A percentile compares a stretch with the other conserved stretches of the same genome.
phyloP scores from a whole-genome alignment of 2,113 vertebrate species.

The Solea senegalensis region DNA sequence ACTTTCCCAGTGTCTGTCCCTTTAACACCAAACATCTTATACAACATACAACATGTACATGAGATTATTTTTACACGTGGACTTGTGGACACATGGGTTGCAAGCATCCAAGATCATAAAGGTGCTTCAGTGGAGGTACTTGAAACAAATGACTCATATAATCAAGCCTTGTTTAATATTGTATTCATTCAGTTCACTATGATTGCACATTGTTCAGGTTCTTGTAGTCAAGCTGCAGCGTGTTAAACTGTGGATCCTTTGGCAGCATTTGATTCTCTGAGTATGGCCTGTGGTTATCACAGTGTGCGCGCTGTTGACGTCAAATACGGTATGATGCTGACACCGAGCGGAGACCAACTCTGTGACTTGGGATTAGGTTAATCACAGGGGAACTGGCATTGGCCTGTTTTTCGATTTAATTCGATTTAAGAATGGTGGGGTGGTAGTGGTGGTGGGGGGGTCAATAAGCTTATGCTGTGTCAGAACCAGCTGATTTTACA shows the following conservation, averaged over 20 bases:
- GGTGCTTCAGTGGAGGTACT: too few relatives aligned
- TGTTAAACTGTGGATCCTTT: background rate
- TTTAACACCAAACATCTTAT: slow-evolving; percentile 1
- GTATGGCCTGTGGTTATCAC: slow-evolving; percentile 28
- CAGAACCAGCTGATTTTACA: background rate
- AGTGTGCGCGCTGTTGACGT: slow-evolving; percentile 42
- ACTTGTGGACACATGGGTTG: too few relatives aligned
- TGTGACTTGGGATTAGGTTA: slow-evolving; percentile 59
- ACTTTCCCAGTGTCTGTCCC: slow-evolving; percentile 14
- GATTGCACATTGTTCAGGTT: too few relatives aligned
- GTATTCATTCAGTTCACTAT: too few relatives aligned
- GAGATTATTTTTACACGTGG: too few relatives aligned
- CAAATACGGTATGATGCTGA: slow-evolving; percentile 33
- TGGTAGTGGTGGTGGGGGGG: background rate
- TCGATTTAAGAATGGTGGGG: slow-evolving; percentile 20
- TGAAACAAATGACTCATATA: too few relatives aligned
- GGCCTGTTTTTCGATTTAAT: slow-evolving; percentile 62
- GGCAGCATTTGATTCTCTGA: background rate
- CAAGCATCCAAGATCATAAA: too few relatives aligned
- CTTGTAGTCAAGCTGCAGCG: background rate
- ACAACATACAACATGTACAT: too few relatives aligned
- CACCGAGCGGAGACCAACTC: slow-evolving; percentile 38
- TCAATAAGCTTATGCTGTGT: slow-evolving; percentile 1
- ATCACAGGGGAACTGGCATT: slow-evolving; percentile 55
- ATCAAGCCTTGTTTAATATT: too few relatives aligned